These are phyloP conservation scores for Brachyalestes nurse DNA, from an alignment of 2,797 vertebrate genomes.

Conservation along the genomic window DNA sequence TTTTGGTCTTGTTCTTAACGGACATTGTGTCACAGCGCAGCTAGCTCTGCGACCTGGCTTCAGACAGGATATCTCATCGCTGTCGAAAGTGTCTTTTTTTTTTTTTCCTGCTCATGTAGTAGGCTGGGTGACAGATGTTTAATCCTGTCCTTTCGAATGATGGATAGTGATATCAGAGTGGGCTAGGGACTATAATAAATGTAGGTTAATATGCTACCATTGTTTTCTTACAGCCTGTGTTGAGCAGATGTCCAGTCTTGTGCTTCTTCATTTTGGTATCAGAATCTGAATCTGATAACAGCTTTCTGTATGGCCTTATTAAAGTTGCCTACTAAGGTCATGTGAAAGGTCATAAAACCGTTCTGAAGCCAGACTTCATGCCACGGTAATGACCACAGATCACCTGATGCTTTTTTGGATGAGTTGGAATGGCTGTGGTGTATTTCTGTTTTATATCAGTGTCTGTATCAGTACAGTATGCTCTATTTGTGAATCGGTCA, in stretches of 20 bases:
- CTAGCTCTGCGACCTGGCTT: neutral
- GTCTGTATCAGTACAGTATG: slow-evolving; percentile 34
- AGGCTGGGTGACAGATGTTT: slow-evolving; percentile 74
- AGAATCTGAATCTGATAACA: neutral
- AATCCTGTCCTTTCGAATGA: slow-evolving; percentile 74
- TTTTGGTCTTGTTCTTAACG: slow-evolving; percentile 11
- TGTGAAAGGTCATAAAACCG: neutral
- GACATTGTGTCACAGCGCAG: neutral
- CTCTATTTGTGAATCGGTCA: neutral
- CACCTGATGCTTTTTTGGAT: neutral
- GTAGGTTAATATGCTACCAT: slow-evolving; percentile 7
- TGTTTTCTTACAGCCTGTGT: neutral
- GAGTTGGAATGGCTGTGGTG: neutral
- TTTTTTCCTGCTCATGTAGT: slow-evolving; percentile 51
- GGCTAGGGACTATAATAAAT: slow-evolving; percentile 22
- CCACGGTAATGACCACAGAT: neutral
- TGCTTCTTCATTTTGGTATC: neutral
- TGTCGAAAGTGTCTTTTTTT: slow-evolving; percentile 14
- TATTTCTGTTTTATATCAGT: slow-evolving; percentile 26
- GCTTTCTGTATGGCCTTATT: neutral
- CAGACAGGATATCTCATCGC: slow-evolving; percentile 11
- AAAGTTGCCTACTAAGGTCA: neutral
- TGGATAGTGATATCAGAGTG: slow-evolving; percentile 62
- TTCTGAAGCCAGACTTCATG: neutral
- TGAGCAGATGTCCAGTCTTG: neutral